These are phyloP conservation scores for Idaea straminata DNA, from an alignment of 2,888 invertebrate species.

Conservation along the genomic window DNA sequence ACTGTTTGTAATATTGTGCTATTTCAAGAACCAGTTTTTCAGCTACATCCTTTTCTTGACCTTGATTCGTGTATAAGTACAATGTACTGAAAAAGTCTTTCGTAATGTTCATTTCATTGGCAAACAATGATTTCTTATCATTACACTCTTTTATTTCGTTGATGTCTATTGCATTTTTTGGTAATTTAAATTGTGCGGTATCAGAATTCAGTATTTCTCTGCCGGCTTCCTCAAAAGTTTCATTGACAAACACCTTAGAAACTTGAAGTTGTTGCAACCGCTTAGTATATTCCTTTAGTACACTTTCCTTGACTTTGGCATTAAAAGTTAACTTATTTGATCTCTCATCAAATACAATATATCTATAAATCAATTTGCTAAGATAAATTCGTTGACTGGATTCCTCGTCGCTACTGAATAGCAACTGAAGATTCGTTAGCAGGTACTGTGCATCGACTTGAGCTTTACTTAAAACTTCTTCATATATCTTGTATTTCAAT, in stretches of 20 bases:
- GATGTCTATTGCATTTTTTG: neutral
- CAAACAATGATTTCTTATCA: neutral
- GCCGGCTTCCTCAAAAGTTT: neutral
- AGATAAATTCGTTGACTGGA: neutral
- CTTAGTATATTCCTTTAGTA: neutral
- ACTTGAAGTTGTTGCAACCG: neutral
- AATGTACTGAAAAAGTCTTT: neutral
- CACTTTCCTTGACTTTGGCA: neutral
- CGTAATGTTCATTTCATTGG: neutral
- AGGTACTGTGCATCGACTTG: neutral
- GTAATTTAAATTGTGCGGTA: neutral
- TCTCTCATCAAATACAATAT: neutral
- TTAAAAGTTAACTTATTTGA: neutral
- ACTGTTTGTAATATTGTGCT: neutral
- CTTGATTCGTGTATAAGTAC: conserved; percentile 3
- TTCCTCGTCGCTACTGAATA: neutral
- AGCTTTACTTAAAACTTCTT: neutral
- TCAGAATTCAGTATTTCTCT: neutral
- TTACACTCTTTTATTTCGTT: conserved; percentile 2
- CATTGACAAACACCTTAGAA: neutral
- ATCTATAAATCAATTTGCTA: neutral
- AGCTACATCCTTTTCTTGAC: neutral
- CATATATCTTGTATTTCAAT: neutral
- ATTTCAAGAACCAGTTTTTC: neutral
- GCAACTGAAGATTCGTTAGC: neutral